These are phyloP conservation scores for Mesorhabditis belari DNA, from an alignment of 2,888 invertebrate species.

Conservation along the genomic window DNA sequence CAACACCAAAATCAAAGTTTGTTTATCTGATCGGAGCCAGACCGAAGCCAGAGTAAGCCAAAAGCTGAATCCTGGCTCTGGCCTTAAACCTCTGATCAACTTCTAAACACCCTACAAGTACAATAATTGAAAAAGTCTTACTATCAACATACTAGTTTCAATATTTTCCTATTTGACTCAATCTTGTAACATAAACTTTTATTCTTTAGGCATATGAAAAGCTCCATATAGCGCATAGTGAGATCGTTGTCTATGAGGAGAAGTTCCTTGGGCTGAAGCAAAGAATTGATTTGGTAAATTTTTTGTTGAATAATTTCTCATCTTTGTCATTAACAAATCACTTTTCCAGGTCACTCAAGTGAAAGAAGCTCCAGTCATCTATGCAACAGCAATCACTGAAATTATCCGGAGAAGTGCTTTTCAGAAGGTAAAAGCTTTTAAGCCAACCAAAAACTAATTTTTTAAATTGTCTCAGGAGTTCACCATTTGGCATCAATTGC, in stretches of 20 bases:
- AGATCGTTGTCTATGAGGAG: conserved; percentile 42
- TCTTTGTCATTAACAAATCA: too few relatives aligned
- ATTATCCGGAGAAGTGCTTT: conserved; percentile 37
- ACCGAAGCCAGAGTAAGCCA: too few relatives aligned
- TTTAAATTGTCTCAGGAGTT: too few relatives aligned
- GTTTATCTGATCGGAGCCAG: too few relatives aligned
- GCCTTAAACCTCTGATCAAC: too few relatives aligned
- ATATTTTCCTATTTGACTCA: not conserved
- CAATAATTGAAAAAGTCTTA: too few relatives aligned
- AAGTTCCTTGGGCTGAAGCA: conserved; percentile 27
- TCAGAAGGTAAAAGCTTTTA: conserved; percentile 14
- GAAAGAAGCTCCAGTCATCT: conserved; percentile 39
- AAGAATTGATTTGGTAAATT: conserved; percentile 17
- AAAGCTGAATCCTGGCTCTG: too few relatives aligned
- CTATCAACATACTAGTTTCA: not conserved
- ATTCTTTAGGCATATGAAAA: conserved; percentile 29
- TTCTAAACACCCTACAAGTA: too few relatives aligned
- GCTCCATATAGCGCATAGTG: conserved; percentile 25
- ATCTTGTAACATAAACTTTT: not conserved
- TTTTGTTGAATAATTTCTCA: not conserved
- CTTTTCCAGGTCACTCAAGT: conserved; percentile 24
- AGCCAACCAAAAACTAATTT: too few relatives aligned
- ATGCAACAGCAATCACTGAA: conserved; percentile 42
- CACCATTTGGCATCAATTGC: conserved; percentile 29
- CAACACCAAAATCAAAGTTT: too few relatives aligned